A percentile compares a stretch with the other conserved stretches of the same genome.
Evolutionary conservation across 2,888 invertebrate genomes (phyloP).

Genomic region (Eupithecia dodoneata): DNA sequence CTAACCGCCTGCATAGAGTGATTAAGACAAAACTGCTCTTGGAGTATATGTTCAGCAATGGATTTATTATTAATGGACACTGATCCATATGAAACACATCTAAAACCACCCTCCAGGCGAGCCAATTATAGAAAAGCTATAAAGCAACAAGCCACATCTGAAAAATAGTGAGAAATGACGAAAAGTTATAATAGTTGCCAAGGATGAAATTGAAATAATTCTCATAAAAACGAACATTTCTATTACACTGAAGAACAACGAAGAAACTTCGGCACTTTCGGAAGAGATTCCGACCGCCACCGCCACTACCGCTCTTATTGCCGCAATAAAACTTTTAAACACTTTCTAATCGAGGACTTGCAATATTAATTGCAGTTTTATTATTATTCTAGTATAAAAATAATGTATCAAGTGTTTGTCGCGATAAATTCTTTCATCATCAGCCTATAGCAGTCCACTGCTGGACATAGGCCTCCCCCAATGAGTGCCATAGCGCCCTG

Average conservation of each 20-base stretch:
- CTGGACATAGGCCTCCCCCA: too few species aligned
- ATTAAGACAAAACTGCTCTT: background rate
- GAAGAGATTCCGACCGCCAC: conserved; percentile 32
- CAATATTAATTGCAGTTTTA: conserved; percentile 27
- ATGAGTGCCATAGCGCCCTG: too few species aligned
- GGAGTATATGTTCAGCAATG: background rate
- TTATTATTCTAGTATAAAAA: background rate
- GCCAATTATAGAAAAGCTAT: background rate
- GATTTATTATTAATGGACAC: background rate
- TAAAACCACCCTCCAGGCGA: background rate
- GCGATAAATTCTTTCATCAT: background rate
- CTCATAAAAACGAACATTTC: conserved; percentile 15
- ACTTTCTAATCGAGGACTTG: conserved; percentile 34
- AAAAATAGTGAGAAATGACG: background rate
- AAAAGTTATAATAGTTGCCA: conserved; percentile 7
- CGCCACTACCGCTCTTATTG: conserved; percentile 30
- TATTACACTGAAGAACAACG: conserved; percentile 31
- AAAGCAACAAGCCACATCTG: background rate
- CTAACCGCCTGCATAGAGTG: background rate
- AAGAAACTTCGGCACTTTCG: conserved; percentile 38
- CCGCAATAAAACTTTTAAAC: conserved; percentile 43
- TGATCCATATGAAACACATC: background rate
- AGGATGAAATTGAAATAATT: conserved; percentile 11
- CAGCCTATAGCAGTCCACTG: too few species aligned
- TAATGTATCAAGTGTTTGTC: background rate